Evolutionary conservation across 2,888 invertebrate genomes (phyloP).

Genomic region (Drosophila limbata): DNA sequence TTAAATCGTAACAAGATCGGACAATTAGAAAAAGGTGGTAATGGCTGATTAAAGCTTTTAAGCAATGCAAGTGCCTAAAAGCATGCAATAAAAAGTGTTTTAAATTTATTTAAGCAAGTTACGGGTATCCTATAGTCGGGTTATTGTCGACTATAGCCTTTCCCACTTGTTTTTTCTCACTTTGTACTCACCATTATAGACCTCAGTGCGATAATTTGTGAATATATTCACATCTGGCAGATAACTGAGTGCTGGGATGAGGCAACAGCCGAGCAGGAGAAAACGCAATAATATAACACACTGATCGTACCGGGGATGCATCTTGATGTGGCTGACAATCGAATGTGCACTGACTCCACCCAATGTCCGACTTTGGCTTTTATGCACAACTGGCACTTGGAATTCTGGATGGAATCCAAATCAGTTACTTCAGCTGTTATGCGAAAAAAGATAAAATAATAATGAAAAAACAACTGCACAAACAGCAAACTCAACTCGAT

Average conservation of each 20-base stretch:
- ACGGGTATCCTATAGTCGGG: no score
- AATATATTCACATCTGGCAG: conserved; percentile 69
- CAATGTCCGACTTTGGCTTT: conserved; percentile 6
- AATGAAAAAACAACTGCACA: conserved; percentile 15
- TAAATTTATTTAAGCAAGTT: no score
- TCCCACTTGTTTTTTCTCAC: no score
- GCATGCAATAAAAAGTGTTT: no score
- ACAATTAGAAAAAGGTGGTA: no score
- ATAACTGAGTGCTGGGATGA: conserved; percentile 30
- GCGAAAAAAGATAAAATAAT: background rate
- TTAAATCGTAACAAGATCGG: no score
- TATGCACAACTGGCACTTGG: conserved; percentile 11
- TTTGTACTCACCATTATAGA: conserved; percentile 58
- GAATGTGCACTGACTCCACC: background rate
- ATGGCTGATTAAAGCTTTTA: no score
- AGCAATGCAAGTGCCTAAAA: no score
- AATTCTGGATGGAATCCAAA: background rate
- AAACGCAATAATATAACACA: conserved; percentile 21
- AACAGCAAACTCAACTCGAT: background rate
- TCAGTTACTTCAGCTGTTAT: conserved; percentile 30
- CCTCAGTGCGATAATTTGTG: conserved; percentile 69
- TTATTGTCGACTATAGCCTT: no score
- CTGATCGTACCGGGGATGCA: conserved; percentile 23
- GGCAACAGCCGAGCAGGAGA: conserved; percentile 41
- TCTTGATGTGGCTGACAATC: background rate